A percentile compares a stretch with the other conserved stretches of the same genome.
Evolutionary conservation across 1,140 invertebrate species (phyloP).

Genomic region (Oppia nitens): DNA sequence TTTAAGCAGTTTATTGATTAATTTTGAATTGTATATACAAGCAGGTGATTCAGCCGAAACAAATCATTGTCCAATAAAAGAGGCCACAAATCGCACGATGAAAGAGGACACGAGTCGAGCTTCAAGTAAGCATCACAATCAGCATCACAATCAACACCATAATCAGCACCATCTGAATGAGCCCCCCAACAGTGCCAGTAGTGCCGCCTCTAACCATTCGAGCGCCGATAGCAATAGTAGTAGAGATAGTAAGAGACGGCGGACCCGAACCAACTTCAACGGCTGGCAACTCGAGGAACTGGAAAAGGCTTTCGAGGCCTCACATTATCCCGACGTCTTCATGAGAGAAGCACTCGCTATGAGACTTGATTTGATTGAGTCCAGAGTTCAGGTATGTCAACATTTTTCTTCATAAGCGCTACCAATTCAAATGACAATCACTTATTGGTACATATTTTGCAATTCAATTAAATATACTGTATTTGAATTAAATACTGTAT

Average conservation of each 20-base stretch:
- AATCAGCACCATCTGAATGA: background rate
- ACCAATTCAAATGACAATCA: background rate
- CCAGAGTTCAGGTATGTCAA: conserved; percentile 81
- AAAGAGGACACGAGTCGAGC: background rate
- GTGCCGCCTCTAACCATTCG: background rate
- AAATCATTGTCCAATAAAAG: background rate
- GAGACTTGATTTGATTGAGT: conserved; percentile 89
- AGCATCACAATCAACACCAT: background rate
- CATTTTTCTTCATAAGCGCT: too few relatives aligned
- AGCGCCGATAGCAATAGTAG: background rate
- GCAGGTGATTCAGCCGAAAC: background rate
- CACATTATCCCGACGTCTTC: conserved; percentile 96
- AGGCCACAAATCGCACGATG: too few relatives aligned
- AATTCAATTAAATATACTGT: background rate
- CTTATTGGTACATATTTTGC: background rate
- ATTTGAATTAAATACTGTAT: too few relatives aligned
- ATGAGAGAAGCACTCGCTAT: conserved; percentile 58
- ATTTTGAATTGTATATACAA: background rate
- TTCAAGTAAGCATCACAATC: background rate
- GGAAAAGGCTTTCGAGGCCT: conserved; percentile 84
- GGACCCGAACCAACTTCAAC: conserved; percentile 95
- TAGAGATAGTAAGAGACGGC: conserved; percentile 38
- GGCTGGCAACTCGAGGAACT: conserved; percentile 97
- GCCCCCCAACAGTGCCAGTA: background rate
- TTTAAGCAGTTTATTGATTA: too few relatives aligned